These are phyloP conservation scores for Rhinatrema bivittatum DNA, from an alignment of 2,797 vertebrate genomes.

Conservation along the genomic window DNA sequence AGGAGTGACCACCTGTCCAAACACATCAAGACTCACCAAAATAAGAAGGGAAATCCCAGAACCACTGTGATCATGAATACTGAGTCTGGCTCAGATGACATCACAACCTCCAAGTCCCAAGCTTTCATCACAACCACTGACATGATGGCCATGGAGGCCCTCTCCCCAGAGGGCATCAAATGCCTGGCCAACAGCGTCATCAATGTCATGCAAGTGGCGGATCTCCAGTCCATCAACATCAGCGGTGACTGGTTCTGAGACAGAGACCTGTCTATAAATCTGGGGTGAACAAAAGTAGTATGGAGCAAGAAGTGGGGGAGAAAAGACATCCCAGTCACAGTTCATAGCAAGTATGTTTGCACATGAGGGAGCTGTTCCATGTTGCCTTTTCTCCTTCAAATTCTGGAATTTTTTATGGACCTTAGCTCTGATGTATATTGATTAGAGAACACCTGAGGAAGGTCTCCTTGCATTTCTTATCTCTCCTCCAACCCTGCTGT, in stretches of 20 bases:
- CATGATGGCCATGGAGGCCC: slow-evolving; percentile 82
- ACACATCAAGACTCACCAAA: slow-evolving; percentile 90
- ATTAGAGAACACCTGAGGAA: slow-evolving; percentile 18
- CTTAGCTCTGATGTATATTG: slow-evolving; percentile 10
- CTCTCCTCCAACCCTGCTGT: not conserved
- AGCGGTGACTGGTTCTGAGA: slow-evolving; percentile 84
- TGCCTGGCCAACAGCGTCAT: slow-evolving; percentile 82
- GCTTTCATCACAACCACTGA: slow-evolving; percentile 73
- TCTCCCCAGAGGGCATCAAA: slow-evolving; percentile 84
- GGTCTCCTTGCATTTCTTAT: slow-evolving; percentile 2
- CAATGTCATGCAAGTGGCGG: slow-evolving; percentile 90
- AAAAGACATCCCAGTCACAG: slow-evolving; percentile 11
- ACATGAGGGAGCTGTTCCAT: slow-evolving; percentile 21
- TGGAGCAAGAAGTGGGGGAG: slow-evolving; percentile 32
- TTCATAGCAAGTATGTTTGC: slow-evolving; percentile 23
- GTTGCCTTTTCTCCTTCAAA: slow-evolving; percentile 26
- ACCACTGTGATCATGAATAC: slow-evolving; percentile 45
- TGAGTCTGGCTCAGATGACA: slow-evolving; percentile 51
- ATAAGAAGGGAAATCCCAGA: slow-evolving; percentile 68
- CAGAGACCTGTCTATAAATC: slow-evolving; percentile 29
- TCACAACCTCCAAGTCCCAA: slow-evolving; percentile 57
- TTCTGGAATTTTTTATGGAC: slow-evolving; percentile 18
- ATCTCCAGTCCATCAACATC: slow-evolving; percentile 82
- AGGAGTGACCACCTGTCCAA: slow-evolving; percentile 94
- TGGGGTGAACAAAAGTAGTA: slow-evolving; percentile 29